phyloP scores from a whole-genome alignment of 2,113 vertebrate genomes.

The Neofelis nebulosa region DNA sequence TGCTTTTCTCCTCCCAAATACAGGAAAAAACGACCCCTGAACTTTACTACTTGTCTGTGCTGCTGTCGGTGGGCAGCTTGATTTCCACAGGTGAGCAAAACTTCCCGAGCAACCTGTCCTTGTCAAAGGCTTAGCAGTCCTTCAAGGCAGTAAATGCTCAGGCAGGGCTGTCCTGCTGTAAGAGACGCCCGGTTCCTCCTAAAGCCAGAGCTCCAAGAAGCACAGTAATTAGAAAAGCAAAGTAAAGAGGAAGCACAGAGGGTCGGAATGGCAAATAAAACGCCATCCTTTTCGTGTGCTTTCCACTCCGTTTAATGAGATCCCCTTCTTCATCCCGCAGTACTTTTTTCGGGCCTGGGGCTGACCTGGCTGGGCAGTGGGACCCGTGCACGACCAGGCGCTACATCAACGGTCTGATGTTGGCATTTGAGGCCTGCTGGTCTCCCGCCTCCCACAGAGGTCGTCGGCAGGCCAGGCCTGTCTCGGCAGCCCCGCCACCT shows the following conservation, averaged over 20 bases:
- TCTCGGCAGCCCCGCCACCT: background rate
- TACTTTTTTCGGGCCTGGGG: constrained; percentile 82
- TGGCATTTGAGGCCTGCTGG: background rate
- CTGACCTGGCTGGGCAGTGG: constrained; percentile 82
- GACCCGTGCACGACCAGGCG: constrained; percentile 5
- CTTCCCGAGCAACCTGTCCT: background rate
- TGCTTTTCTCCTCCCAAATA: background rate
- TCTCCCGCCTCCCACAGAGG: constrained; percentile 67
- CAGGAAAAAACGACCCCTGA: constrained; percentile 78
- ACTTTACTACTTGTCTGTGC: constrained; percentile 75
- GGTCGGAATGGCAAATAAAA: background rate
- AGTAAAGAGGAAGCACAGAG: background rate
- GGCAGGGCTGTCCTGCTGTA: rapidly evolving
- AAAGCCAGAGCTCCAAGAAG: background rate
- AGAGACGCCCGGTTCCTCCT: background rate
- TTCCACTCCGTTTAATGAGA: background rate
- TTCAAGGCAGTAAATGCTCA: background rate
- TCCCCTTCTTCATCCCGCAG: constrained; percentile 58
- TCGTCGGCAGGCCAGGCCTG: background rate
- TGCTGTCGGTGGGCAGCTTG: constrained; percentile 63
- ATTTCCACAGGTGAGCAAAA: constrained; percentile 69
- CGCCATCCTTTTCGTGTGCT: background rate
- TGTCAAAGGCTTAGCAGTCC: background rate
- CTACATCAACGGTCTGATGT: constrained; percentile 48
- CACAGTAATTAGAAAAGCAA: too few species aligned